A percentile compares a stretch with the other conserved stretches of the same genome.
Evolutionary conservation across 2,888 invertebrate species (phyloP).

Genomic region (Ormia ochracea): DNA sequence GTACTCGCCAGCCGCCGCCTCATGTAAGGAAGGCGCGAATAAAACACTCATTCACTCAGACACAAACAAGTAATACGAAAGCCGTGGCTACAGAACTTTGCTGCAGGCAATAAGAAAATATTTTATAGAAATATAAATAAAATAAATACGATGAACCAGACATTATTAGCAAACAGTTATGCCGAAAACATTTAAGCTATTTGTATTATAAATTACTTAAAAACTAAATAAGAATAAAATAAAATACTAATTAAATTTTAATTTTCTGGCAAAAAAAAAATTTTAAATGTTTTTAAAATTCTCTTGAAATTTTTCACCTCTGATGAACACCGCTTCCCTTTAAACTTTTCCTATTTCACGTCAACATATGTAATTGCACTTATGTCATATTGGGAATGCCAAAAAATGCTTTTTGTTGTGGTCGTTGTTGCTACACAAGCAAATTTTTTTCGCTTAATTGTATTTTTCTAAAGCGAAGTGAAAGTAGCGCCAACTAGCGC

Average conservation of each 20-base stretch:
- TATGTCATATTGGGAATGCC: not conserved
- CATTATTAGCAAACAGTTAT: too few species aligned
- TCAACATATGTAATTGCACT: not conserved
- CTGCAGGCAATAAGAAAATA: not conserved
- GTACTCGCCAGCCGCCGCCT: conserved; percentile 5
- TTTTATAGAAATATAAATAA: too few species aligned
- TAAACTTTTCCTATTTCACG: too few species aligned
- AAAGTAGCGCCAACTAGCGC: conserved; percentile 39
- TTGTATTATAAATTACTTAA: too few species aligned
- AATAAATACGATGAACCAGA: too few species aligned
- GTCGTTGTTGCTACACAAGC: conserved; percentile 38
- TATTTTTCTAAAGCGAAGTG: not conserved
- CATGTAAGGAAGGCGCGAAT: conserved; percentile 13
- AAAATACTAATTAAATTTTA: too few species aligned
- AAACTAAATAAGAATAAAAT: too few species aligned
- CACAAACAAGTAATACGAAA: not conserved
- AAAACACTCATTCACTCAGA: not conserved
- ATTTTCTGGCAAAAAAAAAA: too few species aligned
- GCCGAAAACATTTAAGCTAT: too few species aligned
- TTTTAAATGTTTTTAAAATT: too few species aligned
- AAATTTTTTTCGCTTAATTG: not conserved
- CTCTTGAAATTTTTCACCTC: too few species aligned
- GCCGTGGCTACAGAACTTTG: conserved; percentile 5
- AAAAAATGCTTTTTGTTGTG: conserved; percentile 26
- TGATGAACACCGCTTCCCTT: too few species aligned